Evolutionary conservation across 2,113 vertebrate genomes (phyloP).

Genomic region (Corythoichthys intestinalis): DNA sequence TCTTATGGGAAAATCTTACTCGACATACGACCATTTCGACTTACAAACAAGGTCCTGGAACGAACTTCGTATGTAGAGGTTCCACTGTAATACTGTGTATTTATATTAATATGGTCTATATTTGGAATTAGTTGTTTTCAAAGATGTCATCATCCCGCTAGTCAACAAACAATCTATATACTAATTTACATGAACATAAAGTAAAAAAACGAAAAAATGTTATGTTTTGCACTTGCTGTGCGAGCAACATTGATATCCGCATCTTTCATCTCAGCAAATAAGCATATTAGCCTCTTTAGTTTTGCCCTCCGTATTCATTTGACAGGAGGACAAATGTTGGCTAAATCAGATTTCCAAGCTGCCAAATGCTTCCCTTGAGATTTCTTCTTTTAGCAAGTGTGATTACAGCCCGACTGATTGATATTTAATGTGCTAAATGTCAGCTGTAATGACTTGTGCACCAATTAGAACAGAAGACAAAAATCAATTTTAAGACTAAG

Average conservation of each 20-base stretch:
- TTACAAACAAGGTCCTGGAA: too few relatives aligned
- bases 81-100: too few relatives aligned
- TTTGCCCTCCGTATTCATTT: constrained; percentile 7
- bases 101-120: too few relatives aligned
- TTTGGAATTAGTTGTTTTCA: too few relatives aligned
- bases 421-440: constrained; percentile 20
- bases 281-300: not conserved
- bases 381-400: constrained; percentile 5
- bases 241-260: not conserved
- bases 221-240: not conserved
- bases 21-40: too few relatives aligned
- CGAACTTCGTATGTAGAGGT: too few relatives aligned
- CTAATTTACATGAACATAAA: too few relatives aligned
- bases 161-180: too few relatives aligned
- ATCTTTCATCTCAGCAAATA: not conserved
- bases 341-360: not conserved
- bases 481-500: constrained; percentile 12
- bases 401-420: constrained; percentile 17
- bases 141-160: too few relatives aligned
- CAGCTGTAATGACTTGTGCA: constrained; percentile 16
- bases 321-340: not conserved
- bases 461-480: constrained; percentile 2
- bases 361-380: constrained; percentile 10
- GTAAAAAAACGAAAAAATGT: too few relatives aligned
- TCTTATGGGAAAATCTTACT: too few relatives aligned